These are phyloP conservation scores for Nephrotoma appendiculata DNA, from an alignment of 2,888 invertebrate species.

Conservation along the genomic window DNA sequence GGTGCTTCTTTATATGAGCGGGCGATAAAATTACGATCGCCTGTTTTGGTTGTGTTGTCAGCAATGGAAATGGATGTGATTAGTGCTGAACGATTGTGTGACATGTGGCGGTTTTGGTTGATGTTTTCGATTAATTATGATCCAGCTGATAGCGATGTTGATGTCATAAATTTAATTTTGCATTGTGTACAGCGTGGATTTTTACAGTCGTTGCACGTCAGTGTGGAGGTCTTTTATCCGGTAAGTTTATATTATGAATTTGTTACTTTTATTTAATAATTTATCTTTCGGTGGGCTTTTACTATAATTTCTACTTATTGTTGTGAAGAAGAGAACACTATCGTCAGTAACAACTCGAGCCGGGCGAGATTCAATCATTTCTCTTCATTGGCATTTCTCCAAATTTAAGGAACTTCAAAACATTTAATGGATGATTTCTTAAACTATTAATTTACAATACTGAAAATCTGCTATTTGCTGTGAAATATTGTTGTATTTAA, in stretches of 20 bases:
- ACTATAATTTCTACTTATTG: too few species aligned
- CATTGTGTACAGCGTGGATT: conserved; percentile 37
- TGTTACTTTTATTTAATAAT: conserved; percentile 26
- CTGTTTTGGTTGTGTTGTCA: conserved; percentile 26
- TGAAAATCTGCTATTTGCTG: too few species aligned
- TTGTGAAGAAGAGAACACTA: too few species aligned
- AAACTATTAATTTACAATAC: too few species aligned
- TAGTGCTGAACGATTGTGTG: conserved; percentile 22
- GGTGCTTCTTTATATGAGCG: neutral
- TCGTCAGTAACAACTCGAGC: too few species aligned
- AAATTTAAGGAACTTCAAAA: too few species aligned
- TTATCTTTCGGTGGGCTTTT: neutral
- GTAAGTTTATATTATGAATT: conserved; percentile 35
- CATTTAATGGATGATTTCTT: too few species aligned
- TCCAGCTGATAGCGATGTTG: conserved; percentile 11
- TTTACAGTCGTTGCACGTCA: conserved; percentile 44
- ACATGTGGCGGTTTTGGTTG: conserved; percentile 27
- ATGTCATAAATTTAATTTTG: conserved; percentile 19
- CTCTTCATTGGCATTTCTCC: too few species aligned
- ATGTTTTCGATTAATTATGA: conserved; percentile 15
- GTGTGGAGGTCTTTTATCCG: conserved; percentile 55
- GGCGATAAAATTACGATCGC: conserved; percentile 13
- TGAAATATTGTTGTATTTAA: too few species aligned
- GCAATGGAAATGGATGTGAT: conserved; percentile 18
- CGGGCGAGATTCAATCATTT: too few species aligned